These are phyloP conservation scores for Desmophyllum pertusum DNA, from an alignment of 92 coral and sea anemone genomes.

Conservation along the genomic window DNA sequence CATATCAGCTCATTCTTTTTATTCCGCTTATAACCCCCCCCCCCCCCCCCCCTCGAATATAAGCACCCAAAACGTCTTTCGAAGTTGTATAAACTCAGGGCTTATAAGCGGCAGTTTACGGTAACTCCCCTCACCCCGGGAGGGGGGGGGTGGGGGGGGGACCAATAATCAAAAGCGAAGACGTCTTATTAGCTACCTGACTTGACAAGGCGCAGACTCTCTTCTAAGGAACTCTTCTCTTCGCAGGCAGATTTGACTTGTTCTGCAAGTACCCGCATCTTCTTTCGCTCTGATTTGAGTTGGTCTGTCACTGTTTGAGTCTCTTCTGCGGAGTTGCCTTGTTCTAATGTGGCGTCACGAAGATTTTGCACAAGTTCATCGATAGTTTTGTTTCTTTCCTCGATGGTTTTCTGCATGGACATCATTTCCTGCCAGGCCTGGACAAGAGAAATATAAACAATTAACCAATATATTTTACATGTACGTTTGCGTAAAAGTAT, in stretches of 20 bases:
- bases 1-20: too few relatives aligned
- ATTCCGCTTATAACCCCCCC: too few relatives aligned
- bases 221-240: constrained; percentile 44
- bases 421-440: constrained; percentile 62
- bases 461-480: not conserved
- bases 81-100: too few relatives aligned
- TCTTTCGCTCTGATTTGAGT: not conserved
- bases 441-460: not conserved
- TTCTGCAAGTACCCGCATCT: not conserved
- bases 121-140: too few relatives aligned
- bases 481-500: too few relatives aligned
- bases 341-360: constrained; percentile 28
- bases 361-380: constrained; percentile 57
- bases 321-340: constrained; percentile 1
- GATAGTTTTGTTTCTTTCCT: constrained; percentile 55
- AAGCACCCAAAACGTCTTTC: too few relatives aligned
- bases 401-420: constrained; percentile 60
- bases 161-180: too few relatives aligned
- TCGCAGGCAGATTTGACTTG: not conserved
- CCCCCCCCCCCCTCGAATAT: not conserved
- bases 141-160: too few relatives aligned
- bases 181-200: constrained; percentile 12
- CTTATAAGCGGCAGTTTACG: too few relatives aligned
- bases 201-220: constrained; percentile 30
- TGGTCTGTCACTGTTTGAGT: not conserved